These are phyloP conservation scores for Spizella passerina DNA, from an alignment of 2,797 vertebrate species.

Conservation along the genomic window DNA sequence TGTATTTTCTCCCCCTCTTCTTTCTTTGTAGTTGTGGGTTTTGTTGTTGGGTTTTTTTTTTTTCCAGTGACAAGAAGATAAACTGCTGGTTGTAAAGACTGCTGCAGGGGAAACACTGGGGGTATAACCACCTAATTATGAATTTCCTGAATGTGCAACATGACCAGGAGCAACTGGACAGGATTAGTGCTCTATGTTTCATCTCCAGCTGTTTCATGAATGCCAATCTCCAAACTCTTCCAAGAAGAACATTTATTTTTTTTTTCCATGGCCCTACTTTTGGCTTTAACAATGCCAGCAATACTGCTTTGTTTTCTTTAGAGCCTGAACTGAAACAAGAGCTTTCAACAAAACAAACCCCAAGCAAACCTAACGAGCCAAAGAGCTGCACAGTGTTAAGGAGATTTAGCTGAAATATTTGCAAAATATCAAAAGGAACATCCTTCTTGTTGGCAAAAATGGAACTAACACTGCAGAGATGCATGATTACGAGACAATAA, in stretches of 20 bases:
- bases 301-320: constrained; percentile 23
- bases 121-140: constrained; percentile 75
- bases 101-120: constrained; percentile 63
- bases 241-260: constrained; percentile 26
- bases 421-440: constrained; percentile 32
- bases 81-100: constrained; percentile 54
- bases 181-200: constrained; percentile 64
- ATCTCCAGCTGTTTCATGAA: constrained; percentile 73
- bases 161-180: constrained; percentile 71
- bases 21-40: neutral
- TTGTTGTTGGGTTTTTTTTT: neutral
- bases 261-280: constrained; percentile 44
- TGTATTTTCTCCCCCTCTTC: constrained; percentile 4
- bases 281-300: constrained; percentile 54
- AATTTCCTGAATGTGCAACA: constrained; percentile 78
- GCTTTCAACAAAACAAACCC: constrained; percentile 46
- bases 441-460: neutral
- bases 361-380: neutral
- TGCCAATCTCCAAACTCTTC: constrained; percentile 61
- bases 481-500: constrained; percentile 33
- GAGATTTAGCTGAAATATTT: neutral
- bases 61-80: constrained; percentile 58
- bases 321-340: constrained; percentile 42
- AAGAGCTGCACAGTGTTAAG: neutral
- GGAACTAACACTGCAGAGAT: constrained; percentile 19